Evolutionary conservation across 2,888 invertebrate genomes (phyloP).

Genomic region (Dermolepida albohirtum): DNA sequence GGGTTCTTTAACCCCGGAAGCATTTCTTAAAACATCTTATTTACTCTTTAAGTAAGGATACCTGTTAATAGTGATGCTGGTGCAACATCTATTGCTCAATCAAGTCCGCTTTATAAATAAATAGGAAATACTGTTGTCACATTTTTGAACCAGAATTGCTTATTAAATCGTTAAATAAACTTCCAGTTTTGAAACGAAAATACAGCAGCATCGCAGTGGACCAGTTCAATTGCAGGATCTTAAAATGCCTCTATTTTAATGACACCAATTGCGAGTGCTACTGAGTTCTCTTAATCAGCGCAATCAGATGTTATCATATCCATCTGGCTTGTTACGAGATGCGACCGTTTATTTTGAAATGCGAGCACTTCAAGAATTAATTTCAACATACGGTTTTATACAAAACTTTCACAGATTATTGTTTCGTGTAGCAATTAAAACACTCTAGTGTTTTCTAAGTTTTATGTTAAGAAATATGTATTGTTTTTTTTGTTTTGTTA

Average conservation of each 20-base stretch:
- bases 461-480: constrained; percentile 23
- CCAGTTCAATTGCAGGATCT: constrained; percentile 3
- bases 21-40: constrained; percentile 24
- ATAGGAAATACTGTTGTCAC: constrained; percentile 28
- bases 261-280: constrained; percentile 19
- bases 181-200: constrained; percentile 32
- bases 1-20: constrained; percentile 32
- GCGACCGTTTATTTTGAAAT: constrained; percentile 44
- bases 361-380: constrained; percentile 43
- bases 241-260: neutral
- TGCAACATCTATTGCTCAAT: constrained; percentile 31
- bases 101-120: constrained; percentile 11
- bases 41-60: constrained; percentile 21
- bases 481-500: neutral
- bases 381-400: constrained; percentile 37
- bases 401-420: constrained; percentile 21
- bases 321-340: constrained; percentile 39
- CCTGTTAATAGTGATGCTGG: constrained; percentile 20
- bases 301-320: constrained; percentile 43
- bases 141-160: constrained; percentile 30
- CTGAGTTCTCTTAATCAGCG: constrained; percentile 41
- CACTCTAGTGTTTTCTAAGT: neutral
- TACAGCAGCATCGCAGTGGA: constrained; percentile 37
- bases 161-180: constrained; percentile 27
- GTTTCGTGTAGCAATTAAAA: constrained; percentile 28